phyloP scores from a whole-genome alignment of 2,113 vertebrate species.

The Megalops atlanticus region DNA sequence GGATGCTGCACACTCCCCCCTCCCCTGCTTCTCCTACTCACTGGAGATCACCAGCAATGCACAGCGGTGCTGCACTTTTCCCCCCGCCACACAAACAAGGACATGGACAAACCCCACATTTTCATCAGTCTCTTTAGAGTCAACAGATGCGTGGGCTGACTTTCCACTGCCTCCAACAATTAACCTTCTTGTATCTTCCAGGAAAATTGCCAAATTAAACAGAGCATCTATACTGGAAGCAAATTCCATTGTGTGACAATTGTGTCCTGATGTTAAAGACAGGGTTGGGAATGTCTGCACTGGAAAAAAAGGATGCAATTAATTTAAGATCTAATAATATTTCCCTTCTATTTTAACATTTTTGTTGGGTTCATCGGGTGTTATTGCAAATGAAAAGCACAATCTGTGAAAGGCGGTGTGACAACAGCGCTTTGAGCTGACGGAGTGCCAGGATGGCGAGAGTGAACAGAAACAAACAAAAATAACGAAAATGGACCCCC shows the following conservation, averaged over 20 bases:
- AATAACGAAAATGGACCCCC: constrained; percentile 66
- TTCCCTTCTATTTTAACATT: not conserved
- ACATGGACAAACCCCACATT: not conserved
- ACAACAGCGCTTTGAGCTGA: constrained; percentile 62
- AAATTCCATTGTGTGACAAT: not conserved
- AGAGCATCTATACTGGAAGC: not conserved
- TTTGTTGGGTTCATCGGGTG: not conserved
- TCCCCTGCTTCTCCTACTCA: constrained; percentile 35
- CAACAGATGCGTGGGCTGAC: not conserved
- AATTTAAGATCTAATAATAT: not conserved
- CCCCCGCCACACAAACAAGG: constrained; percentile 43
- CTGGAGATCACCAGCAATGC: constrained; percentile 40
- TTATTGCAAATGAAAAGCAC: not conserved
- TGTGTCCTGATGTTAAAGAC: not conserved
- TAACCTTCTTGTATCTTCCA: not conserved
- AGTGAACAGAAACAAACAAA: constrained; percentile 69
- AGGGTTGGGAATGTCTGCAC: not conserved
- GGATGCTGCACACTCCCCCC: constrained; percentile 50
- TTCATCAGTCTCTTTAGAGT: not conserved
- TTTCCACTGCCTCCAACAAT: not conserved
- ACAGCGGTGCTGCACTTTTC: constrained; percentile 56
- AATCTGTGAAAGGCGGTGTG: constrained; percentile 51
- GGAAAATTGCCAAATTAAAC: not conserved
- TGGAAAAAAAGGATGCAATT: not conserved
- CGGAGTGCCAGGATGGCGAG: constrained; percentile 61